These are phyloP conservation scores for Leptinotarsa haldemani DNA, from an alignment of 2,888 invertebrate species.

Conservation along the genomic window DNA sequence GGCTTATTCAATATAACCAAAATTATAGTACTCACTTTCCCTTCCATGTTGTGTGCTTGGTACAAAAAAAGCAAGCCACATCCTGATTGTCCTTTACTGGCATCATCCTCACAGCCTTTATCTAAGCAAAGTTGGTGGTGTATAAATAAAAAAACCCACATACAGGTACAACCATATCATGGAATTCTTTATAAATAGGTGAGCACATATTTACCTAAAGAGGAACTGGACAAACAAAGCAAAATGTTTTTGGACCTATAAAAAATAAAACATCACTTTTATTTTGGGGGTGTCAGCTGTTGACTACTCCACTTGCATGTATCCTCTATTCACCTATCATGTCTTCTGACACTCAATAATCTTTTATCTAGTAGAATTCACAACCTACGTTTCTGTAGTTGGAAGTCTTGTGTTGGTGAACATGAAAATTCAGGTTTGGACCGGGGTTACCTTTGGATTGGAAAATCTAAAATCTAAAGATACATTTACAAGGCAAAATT, in stretches of 20 bases:
- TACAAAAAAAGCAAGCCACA: conserved; percentile 95
- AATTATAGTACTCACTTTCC: conserved; percentile 79
- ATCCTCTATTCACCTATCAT: neutral
- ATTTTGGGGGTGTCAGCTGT: conserved; percentile 50
- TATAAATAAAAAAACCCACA: conserved; percentile 10
- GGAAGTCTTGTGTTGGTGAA: neutral
- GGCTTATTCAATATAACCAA: neutral
- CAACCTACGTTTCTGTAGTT: too few species aligned
- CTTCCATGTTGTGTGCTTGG: conserved; percentile 98
- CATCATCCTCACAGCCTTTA: conserved; percentile 71
- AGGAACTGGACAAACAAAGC: neutral
- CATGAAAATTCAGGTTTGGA: neutral
- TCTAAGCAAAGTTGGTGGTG: conserved; percentile 24
- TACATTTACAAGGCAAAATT: neutral
- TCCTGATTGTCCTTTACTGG: conserved; percentile 93
- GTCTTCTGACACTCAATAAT: neutral
- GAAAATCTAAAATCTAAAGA: neutral
- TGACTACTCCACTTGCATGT: conserved; percentile 29
- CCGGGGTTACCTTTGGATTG: too few species aligned
- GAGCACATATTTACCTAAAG: conserved; percentile 13
- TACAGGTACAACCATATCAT: conserved; percentile 18
- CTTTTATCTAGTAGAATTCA: too few species aligned
- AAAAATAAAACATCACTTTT: conserved; percentile 12
- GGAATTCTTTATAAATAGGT: neutral
- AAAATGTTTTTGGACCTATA: conserved; percentile 18